Evolutionary conservation across 2,888 invertebrate genomes (phyloP), one percentile per base, ranked within the genome.

Genomic region (Physocephala rufipes): DNA sequence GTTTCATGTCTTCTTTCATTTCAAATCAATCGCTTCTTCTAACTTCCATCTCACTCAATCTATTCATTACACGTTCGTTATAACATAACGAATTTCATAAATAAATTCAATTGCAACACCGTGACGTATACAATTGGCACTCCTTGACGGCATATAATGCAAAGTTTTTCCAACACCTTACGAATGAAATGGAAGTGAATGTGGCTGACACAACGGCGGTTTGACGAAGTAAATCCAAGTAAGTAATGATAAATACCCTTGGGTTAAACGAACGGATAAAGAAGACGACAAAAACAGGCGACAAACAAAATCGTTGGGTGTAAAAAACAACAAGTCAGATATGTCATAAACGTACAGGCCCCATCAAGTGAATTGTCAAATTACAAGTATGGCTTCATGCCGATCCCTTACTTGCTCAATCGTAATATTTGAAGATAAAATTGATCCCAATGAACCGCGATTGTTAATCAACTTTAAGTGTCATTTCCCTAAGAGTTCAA

Each of bases 21-120:
- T n/a, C n/a, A n/a, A n/a, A n/a, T n/a, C n/a, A n/a, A n/a, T n/a
- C n/a, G n/a, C n/a, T n/a, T n/a, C n/a, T n/a, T n/a, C n/a, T n/a
- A n/a, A n/a, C n/a, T n/a, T n/a, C n/a, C n/a, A n/a, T n/a, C n/a
- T n/a, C n/a, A 36, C 28, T 30, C 7, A 30, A 19, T 30, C 36
- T 36, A 36, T 21, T 19, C 28, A 43, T 19, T 26, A 24, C 30
- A 24, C 16, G 28, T 26, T 51, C 55, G 16, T 51, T 49, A 51
- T 51, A 62, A 5, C 49, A 30, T 4, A 28, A 66, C 21, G 30
- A 59, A 62, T 66, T 71, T 66, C 66, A 66, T 66, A 66, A 66
- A 71, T 71, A 43, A 71, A 71, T 66, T 71, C 71, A 71, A 66
- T 66, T 71, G 66, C 66, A 66, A 7, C 58, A 49, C 59, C 66